These are phyloP conservation scores for Epistrophe grossulariae DNA, from an alignment of 2,888 invertebrate genomes.

Conservation along the genomic window DNA sequence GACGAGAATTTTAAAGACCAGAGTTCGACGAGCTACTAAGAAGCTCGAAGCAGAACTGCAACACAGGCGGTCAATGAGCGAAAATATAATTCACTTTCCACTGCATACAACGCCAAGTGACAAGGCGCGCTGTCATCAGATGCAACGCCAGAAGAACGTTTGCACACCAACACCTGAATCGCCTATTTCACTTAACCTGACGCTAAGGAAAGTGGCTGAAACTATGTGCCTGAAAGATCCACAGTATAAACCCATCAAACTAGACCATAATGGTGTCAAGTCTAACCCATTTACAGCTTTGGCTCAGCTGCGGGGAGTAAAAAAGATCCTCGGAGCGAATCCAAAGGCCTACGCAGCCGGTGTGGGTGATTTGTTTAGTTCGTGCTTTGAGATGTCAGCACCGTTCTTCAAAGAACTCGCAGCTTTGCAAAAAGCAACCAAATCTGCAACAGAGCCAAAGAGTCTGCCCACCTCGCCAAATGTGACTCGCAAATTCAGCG, in stretches of 20 bases:
- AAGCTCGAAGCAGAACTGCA: constrained; percentile 83
- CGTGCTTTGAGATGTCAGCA: constrained; percentile 91
- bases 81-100: constrained; percentile 87
- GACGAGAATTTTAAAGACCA: constrained; percentile 80
- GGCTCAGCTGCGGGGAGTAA: constrained; percentile 91
- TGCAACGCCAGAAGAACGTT: constrained; percentile 84
- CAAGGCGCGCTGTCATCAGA: constrained; percentile 89
- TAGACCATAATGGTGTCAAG: constrained; percentile 83
- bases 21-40: constrained; percentile 82
- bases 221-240: constrained; percentile 94
- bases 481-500: constrained; percentile 82
- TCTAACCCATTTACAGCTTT: constrained; percentile 91
- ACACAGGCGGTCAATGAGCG: constrained; percentile 90
- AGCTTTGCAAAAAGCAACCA: constrained; percentile 80
- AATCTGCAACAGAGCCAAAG: constrained; percentile 82
- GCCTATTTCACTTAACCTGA: constrained; percentile 83
- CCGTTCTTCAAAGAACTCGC: constrained; percentile 85
- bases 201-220: constrained; percentile 90
- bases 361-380: constrained; percentile 88
- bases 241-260: constrained; percentile 88
- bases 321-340: constrained; percentile 90
- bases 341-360: constrained; percentile 84
- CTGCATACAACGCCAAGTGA: constrained; percentile 88
- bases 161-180: constrained; percentile 81
- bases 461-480: constrained; percentile 85